phyloP scores from a whole-genome alignment of 2,113 vertebrate genomes.

The Megaceryle maxima region DNA sequence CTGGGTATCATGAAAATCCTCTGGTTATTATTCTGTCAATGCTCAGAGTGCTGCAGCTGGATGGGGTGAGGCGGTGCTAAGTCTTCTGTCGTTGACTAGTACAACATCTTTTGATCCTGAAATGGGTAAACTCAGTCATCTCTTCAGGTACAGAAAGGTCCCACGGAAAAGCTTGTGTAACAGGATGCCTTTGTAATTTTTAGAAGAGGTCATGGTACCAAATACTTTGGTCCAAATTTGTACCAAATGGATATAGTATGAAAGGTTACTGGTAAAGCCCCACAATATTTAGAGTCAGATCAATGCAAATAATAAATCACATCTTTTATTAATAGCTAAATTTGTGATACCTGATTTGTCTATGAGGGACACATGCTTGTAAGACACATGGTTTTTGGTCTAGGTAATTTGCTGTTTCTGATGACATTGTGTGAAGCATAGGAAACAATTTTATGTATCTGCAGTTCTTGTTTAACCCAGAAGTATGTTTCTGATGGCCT shows the following conservation, averaged over 20 bases:
- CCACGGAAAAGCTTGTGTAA: not conserved
- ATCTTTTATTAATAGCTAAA: not conserved
- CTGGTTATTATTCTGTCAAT: not conserved
- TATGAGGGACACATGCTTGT: not conserved
- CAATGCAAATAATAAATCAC: not conserved
- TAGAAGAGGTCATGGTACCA: not conserved
- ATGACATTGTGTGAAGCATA: not conserved
- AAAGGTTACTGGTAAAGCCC: not conserved
- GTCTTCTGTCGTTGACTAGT: not conserved
- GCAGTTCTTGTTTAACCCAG: not conserved
- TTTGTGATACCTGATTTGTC: not conserved
- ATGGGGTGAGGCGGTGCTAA: not conserved
- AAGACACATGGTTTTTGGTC: fast-evolving
- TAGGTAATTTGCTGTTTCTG: not conserved
- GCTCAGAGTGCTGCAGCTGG: not conserved
- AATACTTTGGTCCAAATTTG: not conserved
- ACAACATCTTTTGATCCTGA: not conserved
- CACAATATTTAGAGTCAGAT: not conserved
- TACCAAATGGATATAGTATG: not conserved
- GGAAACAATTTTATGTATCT: not conserved
- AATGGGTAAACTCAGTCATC: not conserved
- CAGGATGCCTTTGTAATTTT: not conserved
- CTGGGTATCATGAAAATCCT: not conserved
- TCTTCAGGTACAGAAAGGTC: not conserved
- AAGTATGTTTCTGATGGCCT: not conserved